Percentiles rank a stretch among this genome's conserved stretches.
phyloP scores from a whole-genome alignment of 2,888 invertebrate species.

The Sericinus montela region DNA sequence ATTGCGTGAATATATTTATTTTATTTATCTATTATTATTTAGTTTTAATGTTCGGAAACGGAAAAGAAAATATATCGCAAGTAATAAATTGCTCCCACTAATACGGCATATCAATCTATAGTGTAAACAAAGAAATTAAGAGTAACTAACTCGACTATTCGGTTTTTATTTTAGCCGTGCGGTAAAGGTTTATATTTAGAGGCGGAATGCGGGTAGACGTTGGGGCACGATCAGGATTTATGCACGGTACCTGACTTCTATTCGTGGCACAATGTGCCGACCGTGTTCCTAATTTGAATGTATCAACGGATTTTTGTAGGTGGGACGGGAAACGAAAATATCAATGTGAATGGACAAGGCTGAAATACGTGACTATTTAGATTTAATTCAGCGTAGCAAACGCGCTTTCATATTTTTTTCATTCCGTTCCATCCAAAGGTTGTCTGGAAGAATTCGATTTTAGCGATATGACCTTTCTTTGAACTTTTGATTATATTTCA shows the following conservation, averaged over 20 bases:
- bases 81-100: conserved; percentile 2
- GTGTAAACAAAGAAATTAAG: conserved; percentile 27
- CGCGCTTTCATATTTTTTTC: too few relatives aligned
- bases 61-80: conserved; percentile 8
- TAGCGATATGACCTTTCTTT: too few relatives aligned
- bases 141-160: conserved; percentile 24
- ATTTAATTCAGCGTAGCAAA: too few relatives aligned
- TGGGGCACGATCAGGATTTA: conserved; percentile 37
- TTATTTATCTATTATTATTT: too few relatives aligned
- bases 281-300: conserved; percentile 29
- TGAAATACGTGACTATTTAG: too few relatives aligned
- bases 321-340: not conserved
- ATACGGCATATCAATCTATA: conserved; percentile 16
- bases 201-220: conserved; percentile 46
- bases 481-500: too few relatives aligned
- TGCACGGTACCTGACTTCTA: conserved; percentile 47
- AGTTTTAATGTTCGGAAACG: conserved; percentile 6
- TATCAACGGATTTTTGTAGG: conserved; percentile 20
- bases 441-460: too few relatives aligned
- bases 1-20: too few relatives aligned
- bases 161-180: conserved; percentile 36
- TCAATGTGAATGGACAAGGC: too few relatives aligned
- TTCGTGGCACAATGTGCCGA: conserved; percentile 35
- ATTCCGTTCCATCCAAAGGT: too few relatives aligned
- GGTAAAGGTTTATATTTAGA: conserved; percentile 38